Percentiles rank a stretch among this genome's conserved stretches.
Evolutionary conservation across 2,113 vertebrate species (phyloP).

Genomic region (Mystacornis crossleyi): DNA sequence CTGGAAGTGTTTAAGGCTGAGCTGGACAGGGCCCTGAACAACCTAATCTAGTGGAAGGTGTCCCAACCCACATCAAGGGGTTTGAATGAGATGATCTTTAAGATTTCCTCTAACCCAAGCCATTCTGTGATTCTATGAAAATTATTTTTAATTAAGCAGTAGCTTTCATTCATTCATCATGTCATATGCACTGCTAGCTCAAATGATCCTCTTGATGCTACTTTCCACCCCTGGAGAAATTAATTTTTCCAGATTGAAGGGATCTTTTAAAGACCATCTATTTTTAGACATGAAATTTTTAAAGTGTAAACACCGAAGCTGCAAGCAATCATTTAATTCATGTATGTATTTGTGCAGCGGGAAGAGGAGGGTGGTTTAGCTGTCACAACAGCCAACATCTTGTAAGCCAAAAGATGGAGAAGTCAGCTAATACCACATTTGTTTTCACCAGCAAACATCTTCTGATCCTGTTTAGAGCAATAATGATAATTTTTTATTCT

Average conservation of each 20-base stretch:
- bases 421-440: background rate
- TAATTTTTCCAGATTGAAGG: background rate
- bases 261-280: background rate
- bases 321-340: background rate
- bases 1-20: background rate
- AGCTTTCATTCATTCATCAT: background rate
- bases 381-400: background rate
- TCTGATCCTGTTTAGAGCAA: background rate
- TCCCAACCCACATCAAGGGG: fast-evolving
- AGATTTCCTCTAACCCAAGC: background rate
- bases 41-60: background rate
- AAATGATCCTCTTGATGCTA: background rate
- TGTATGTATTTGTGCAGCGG: background rate
- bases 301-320: background rate
- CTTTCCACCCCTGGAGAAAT: background rate
- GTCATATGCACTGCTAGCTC: background rate
- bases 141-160: background rate
- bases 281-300: background rate
- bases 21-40: background rate
- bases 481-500: background rate
- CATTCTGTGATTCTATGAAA: background rate
- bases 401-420: background rate
- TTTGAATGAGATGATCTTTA: background rate
- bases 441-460: background rate
- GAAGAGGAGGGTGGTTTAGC: background rate